phyloP scores from a whole-genome alignment of 2,113 vertebrate genomes.

The Cinclus cinclus region DNA sequence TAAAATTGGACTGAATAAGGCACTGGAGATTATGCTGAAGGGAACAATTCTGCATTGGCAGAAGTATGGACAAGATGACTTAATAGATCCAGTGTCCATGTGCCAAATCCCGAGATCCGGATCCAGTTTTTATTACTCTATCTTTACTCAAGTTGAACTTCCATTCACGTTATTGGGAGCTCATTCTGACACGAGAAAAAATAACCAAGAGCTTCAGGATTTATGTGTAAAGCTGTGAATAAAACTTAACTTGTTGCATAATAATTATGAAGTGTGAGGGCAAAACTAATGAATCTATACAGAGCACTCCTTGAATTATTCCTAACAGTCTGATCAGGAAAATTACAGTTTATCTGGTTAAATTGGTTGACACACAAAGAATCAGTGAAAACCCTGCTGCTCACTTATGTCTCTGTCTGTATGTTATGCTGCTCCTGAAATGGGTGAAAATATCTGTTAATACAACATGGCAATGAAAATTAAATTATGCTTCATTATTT shows the following conservation, averaged over 20 bases:
- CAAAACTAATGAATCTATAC: neutral
- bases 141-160: conserved; percentile 40
- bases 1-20: conserved; percentile 59
- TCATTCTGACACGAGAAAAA: conserved; percentile 9
- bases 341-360: neutral
- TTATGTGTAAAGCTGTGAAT: neutral
- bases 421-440: neutral
- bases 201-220: neutral
- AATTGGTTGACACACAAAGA: neutral
- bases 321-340: neutral
- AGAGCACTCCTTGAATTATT: neutral
- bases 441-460: neutral
- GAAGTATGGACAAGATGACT: conserved; percentile 55
- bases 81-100: conserved; percentile 51
- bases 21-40: conserved; percentile 62
- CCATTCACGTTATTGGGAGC: conserved; percentile 25
- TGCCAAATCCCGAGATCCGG: conserved; percentile 56
- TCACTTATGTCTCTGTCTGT: neutral
- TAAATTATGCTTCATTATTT: neutral
- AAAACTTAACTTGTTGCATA: neutral
- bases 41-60: conserved; percentile 63
- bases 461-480: neutral
- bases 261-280: neutral
- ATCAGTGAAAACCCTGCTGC: neutral
- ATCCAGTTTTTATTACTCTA: conserved; percentile 55